Base-by-base conservation (phyloP, 2,113 vertebrate genomes). In the Cynocephalus volans region DNA sequence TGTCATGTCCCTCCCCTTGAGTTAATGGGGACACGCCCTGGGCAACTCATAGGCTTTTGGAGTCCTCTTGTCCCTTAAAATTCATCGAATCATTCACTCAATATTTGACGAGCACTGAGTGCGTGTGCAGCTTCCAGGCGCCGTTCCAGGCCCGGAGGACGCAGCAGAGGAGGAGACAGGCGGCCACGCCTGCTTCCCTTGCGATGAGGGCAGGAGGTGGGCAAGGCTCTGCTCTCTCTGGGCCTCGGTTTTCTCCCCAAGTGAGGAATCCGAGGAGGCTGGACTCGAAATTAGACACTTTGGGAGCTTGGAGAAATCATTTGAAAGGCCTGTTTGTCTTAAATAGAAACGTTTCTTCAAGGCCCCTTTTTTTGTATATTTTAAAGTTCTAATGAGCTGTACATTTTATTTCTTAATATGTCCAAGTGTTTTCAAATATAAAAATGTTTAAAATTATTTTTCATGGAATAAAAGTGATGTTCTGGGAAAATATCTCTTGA, bases 371-470 rank as follows among this genome's bases (percentile, higher is more conserved):
- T 56, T 31, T 77, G 65, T 6, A 45, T 24, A 23, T 86, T 90
- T 95, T 23, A 83, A 67, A 88, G 65, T 65, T 92, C 24, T 76
- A 52, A 56, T 64, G 17, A 95, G 13, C 33, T 60, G 36, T 88
- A 62, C 6, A 73, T n/a, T 91, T 67, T 93, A 73, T 15, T 93
- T 88, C 52, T 48, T 73, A 62, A 28, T 21, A 50, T 9, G 31
- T 36, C 11, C 90, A 89, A 33, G 26, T 87, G 15, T 87, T 73
- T 64, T 50, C 13, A 73, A 85, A 88, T 64, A 93, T 48, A 58
- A 92, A 93, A 92, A 23, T 52, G 41, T 54, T 54, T 79, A 64
- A 79, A 77, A 48, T 67, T 2, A 64, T 76, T 96, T 84, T 52
- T 28, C n/a, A 26, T 13, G 12, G 41, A 41, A 4, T 65, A 15